Evolutionary conservation across 2,888 invertebrate species (phyloP).

Genomic region (Acrobasis consociella): DNA sequence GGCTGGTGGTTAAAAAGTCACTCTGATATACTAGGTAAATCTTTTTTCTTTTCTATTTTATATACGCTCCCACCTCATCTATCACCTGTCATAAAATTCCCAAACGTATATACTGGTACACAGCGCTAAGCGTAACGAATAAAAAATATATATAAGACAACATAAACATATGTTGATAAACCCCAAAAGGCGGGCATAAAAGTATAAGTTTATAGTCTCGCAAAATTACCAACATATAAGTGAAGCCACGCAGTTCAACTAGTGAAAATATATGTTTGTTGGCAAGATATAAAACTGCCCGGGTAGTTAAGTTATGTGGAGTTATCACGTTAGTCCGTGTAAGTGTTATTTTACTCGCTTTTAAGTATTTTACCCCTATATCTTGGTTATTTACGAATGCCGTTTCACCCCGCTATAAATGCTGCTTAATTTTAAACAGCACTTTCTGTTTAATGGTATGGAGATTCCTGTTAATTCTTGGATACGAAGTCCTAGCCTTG

Average conservation of each 20-base stretch:
- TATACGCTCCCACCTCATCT: too few relatives aligned
- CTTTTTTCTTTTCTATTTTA: too few relatives aligned
- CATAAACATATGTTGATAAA: too few relatives aligned
- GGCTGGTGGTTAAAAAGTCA: too few relatives aligned
- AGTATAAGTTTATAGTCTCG: not conserved
- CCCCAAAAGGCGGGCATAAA: too few relatives aligned
- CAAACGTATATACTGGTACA: too few relatives aligned
- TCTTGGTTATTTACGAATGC: constrained; percentile 9
- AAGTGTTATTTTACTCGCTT: constrained; percentile 18
- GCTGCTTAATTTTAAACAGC: constrained; percentile 9
- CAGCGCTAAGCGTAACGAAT: too few relatives aligned
- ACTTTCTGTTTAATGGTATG: not conserved
- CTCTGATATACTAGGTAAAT: too few relatives aligned
- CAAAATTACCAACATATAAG: not conserved
- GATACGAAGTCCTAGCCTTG: not conserved
- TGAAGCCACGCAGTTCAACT: not conserved
- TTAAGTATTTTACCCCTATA: constrained; percentile 12
- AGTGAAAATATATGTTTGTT: constrained; percentile 16
- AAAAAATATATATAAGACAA: too few relatives aligned
- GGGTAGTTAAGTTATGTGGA: constrained; percentile 6
- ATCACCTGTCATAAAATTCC: too few relatives aligned
- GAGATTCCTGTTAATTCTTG: not conserved
- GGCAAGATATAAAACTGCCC: constrained; percentile 15
- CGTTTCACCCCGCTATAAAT: not conserved
- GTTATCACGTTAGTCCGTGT: constrained; percentile 16